These are phyloP conservation scores for Orbicella faveolata DNA, from an alignment of 64 coral and sea anemone genomes.

Conservation along the genomic window DNA sequence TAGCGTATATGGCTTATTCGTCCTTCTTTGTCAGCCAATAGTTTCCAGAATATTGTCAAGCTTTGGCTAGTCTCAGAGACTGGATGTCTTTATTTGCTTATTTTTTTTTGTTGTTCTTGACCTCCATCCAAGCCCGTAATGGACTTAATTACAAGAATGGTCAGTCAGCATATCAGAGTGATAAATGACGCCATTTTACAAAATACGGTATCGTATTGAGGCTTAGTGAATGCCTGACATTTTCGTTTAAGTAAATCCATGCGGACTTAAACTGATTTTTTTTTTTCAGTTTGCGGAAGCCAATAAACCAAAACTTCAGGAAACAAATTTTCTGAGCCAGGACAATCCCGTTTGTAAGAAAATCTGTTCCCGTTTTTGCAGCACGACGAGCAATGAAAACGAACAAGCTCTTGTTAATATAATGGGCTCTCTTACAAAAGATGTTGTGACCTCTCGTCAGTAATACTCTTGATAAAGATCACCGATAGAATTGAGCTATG, in stretches of 20 bases:
- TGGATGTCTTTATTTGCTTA: not conserved
- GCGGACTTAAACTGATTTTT: not conserved
- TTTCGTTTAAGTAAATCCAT: not conserved
- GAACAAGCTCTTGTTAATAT: too few species aligned
- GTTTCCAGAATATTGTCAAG: not conserved
- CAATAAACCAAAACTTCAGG: too few species aligned
- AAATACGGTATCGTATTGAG: not conserved
- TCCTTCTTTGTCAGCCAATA: not conserved
- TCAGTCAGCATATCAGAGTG: not conserved
- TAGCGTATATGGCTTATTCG: not conserved
- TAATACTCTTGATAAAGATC: too few species aligned
- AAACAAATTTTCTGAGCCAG: too few species aligned
- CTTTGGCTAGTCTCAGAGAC: not conserved
- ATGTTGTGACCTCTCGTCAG: too few species aligned
- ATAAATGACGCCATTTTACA: not conserved
- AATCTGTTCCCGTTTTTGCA: too few species aligned
- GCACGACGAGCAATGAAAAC: too few species aligned
- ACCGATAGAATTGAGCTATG: too few species aligned
- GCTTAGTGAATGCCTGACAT: not conserved
- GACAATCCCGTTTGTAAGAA: too few species aligned
- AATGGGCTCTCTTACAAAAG: too few species aligned
- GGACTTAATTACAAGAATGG: not conserved
- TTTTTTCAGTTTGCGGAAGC: not conserved
- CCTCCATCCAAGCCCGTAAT: not conserved
- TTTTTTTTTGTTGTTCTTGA: not conserved